Evolutionary conservation across 2,888 invertebrate species (phyloP).

Genomic region (Amblyjoppa proteus): DNA sequence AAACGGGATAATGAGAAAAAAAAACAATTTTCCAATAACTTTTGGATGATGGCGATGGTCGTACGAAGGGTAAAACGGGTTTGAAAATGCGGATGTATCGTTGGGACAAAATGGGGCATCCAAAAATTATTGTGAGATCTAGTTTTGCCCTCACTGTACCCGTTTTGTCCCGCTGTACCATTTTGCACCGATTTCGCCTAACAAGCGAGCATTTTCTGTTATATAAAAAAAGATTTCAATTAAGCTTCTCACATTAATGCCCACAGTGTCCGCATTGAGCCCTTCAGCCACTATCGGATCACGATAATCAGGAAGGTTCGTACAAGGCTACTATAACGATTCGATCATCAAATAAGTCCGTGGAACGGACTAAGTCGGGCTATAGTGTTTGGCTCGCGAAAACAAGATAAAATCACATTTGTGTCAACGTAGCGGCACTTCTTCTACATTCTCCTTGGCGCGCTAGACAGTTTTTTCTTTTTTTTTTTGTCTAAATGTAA

Average conservation of each 20-base stretch:
- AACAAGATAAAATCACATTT: slow-evolving; percentile 52
- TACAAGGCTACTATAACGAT: background rate
- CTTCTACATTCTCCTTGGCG: background rate
- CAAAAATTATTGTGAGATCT: too few relatives aligned
- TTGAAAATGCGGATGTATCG: too few relatives aligned
- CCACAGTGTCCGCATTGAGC: background rate
- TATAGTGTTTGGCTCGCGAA: slow-evolving; percentile 2
- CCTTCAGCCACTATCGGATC: background rate
- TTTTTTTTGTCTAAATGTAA: background rate
- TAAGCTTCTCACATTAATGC: too few relatives aligned
- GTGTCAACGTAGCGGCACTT: background rate
- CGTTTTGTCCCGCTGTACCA: too few relatives aligned
- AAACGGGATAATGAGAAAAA: too few relatives aligned
- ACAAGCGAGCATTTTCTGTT: background rate
- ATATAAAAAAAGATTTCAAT: background rate
- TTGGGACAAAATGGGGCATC: too few relatives aligned
- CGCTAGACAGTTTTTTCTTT: background rate
- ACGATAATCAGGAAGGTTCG: background rate
- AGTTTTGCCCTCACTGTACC: too few relatives aligned
- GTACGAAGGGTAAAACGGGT: too few relatives aligned
- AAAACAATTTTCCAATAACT: too few relatives aligned
- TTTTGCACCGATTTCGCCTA: background rate
- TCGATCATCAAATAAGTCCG: background rate
- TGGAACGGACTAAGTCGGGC: slow-evolving; percentile 21
- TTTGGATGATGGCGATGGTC: too few relatives aligned